phyloP scores from a whole-genome alignment of 2,797 vertebrate genomes.

The Myotis vivesi region DNA sequence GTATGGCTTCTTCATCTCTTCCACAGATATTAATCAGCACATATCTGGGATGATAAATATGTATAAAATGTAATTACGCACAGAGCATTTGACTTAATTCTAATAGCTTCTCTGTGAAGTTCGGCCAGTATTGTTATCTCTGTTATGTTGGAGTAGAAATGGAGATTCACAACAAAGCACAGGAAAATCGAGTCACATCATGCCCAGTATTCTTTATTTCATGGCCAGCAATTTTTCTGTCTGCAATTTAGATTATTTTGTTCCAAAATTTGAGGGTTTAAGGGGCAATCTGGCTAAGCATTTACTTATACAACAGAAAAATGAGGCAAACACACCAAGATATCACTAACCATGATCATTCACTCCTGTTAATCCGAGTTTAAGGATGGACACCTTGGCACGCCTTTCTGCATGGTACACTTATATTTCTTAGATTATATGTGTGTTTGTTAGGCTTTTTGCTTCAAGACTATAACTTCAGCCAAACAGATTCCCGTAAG shows the following conservation, averaged over 20 bases:
- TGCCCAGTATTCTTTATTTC: background rate
- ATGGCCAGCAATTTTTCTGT: background rate
- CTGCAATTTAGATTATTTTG: constrained; percentile 25
- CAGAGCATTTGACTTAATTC: background rate
- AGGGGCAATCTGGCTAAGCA: background rate
- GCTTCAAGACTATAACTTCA: background rate
- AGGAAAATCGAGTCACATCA: background rate
- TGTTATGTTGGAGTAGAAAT: background rate
- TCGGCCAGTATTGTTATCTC: background rate
- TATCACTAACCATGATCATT: background rate
- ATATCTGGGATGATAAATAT: background rate
- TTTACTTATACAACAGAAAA: constrained; percentile 12
- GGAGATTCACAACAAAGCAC: background rate
- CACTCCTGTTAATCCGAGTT: background rate
- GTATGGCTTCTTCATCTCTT: background rate
- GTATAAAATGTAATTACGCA: background rate
- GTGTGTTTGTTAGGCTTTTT: background rate
- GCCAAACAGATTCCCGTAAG: background rate
- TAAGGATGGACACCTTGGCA: background rate
- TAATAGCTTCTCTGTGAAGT: background rate
- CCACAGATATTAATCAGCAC: background rate
- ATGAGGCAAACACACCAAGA: background rate
- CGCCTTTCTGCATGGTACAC: background rate
- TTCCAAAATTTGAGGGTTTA: constrained; percentile 1
- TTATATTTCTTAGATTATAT: background rate